Evolutionary conservation across 2,113 vertebrate species (phyloP).

Genomic region (Heterocephalus glaber): DNA sequence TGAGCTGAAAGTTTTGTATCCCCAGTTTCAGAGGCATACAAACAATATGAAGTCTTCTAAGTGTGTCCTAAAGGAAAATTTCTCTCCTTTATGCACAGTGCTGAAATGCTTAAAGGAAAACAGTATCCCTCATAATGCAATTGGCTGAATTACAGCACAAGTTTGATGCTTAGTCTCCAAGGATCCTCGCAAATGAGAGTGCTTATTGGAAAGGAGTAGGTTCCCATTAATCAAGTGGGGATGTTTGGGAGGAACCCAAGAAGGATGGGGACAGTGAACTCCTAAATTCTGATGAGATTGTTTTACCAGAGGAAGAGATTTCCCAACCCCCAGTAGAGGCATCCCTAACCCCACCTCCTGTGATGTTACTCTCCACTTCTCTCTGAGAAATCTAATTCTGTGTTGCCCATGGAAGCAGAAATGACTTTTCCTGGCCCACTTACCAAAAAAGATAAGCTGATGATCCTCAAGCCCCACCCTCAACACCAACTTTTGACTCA

Average conservation of each 20-base stretch:
- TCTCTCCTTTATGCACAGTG: not conserved
- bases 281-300: not conserved
- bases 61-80: not conserved
- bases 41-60: not conserved
- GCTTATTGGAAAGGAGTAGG: not conserved
- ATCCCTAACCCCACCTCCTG: not conserved
- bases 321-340: not conserved
- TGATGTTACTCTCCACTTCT: not conserved
- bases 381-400: not conserved
- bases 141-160: not conserved
- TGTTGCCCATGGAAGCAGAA: not conserved
- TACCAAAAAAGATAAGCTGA: not conserved
- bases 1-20: not conserved
- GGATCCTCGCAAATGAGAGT: not conserved
- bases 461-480: not conserved
- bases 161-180: not conserved
- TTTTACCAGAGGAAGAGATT: not conserved
- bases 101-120: not conserved
- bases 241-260: not conserved
- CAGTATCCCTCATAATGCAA: not conserved
- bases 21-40: not conserved
- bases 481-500: not conserved
- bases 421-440: not conserved
- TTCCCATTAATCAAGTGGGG: not conserved
- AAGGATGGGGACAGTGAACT: not conserved